Evolutionary conservation across 1,140 invertebrate genomes (phyloP), one percentile per base, ranked within the genome.

Genomic region (Euwallacea similis): DNA sequence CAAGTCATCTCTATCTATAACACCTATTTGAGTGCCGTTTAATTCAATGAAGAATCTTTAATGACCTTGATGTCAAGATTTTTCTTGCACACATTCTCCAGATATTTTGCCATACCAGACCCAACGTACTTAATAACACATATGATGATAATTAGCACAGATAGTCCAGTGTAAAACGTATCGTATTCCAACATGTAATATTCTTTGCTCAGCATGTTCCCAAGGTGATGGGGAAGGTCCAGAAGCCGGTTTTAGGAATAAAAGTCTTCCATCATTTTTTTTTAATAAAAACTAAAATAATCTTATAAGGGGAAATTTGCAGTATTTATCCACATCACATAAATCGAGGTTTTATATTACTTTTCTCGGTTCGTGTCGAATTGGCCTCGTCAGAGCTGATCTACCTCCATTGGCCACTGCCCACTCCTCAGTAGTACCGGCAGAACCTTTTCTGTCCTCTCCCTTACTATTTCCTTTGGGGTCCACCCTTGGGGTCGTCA

Each of bases 261-360:
- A 98, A 95, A 75, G 92, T 88, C 77, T 90, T 86, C 83, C 97
- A 97, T 95, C 95, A 98, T 84, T 93, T 89, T 76, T 96, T 93
- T 56, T 96, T 96, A 75, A 98, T 81, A 77, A 97, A 93, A 64
- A 91, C 93, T 76, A 94, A 82, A 56, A 94, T 87, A 50, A 94
- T 91, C 83, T 90, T 42, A 4, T 33, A 4, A 33, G 21, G 21
- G 4, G 21, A 4, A 33, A 33, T 33, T 33, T 4, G 21, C 21
- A 2, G 21, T 33, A 33, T 33, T 33, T 33, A 33, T 1, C 4
- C 4, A 33, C 0, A 7, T 50, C 6, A 2, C 6, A 7, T 16
- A n/a, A 15, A 21, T 13, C 21, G 1, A 56, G 54, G 54, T 15
- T 15, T 56, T 56, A 3, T 1, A 13, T 56, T 64, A 75, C 74